A percentile compares a stretch with the other conserved stretches of the same genome.
These are phyloP conservation scores for Corydoras maculifer DNA, from an alignment of 2,113 vertebrate genomes.

Conservation along the genomic window DNA sequence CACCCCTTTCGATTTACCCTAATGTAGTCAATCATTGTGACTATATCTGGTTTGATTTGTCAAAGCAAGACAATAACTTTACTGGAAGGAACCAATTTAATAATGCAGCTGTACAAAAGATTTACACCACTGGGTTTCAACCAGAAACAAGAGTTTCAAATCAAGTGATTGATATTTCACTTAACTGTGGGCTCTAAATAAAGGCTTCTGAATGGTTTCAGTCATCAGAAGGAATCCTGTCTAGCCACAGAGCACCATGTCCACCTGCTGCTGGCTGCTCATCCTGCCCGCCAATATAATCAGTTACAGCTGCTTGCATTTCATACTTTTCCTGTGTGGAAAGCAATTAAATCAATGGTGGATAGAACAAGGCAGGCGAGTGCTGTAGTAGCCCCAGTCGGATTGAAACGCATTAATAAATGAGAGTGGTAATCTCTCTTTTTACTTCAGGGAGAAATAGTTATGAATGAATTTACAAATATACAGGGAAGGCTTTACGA, in stretches of 20 bases:
- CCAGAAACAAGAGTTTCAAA: neutral
- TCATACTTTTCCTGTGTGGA: too few species aligned
- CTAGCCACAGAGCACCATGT: too few species aligned
- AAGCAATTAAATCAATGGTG: too few species aligned
- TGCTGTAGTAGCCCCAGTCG: too few species aligned
- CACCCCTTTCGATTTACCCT: neutral
- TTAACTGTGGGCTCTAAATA: neutral
- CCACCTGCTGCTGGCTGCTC: too few species aligned
- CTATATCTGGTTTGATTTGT: constrained; percentile 27
- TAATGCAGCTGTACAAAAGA: neutral
- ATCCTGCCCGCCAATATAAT: too few species aligned
- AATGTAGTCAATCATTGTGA: neutral
- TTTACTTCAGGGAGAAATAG: neutral
- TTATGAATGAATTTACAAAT: constrained; percentile 7
- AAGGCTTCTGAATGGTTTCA: too few species aligned
- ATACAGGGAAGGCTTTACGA: neutral
- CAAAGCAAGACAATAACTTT: constrained; percentile 12
- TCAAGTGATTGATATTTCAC: neutral
- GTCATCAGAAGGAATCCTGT: too few species aligned
- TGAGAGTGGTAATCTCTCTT: neutral
- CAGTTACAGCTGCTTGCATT: too few species aligned
- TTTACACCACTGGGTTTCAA: neutral
- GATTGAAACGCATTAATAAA: too few species aligned
- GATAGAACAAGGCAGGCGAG: too few species aligned
- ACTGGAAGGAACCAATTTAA: neutral